Conservation (phyloP, 92 coral and sea anemone species). For the Zoanthus sociatus region DNA sequence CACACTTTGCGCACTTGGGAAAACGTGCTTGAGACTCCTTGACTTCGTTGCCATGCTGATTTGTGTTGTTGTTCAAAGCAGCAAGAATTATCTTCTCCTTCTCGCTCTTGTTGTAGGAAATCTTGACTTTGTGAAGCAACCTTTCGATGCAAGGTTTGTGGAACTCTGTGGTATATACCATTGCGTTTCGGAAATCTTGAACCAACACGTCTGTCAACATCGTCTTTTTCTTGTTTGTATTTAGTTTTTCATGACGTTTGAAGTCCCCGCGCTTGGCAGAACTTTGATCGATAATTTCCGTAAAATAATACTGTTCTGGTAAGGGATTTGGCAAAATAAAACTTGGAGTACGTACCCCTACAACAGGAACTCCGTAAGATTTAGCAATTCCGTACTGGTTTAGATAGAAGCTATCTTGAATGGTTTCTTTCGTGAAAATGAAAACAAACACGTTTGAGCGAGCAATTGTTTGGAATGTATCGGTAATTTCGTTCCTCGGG, state of each 20-base stretch:
- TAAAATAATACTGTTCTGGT: constrained; percentile 94
- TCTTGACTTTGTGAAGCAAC: constrained; percentile 81
- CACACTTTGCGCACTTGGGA: constrained; percentile 89
- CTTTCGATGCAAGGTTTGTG: constrained; percentile 94
- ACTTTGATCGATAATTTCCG: constrained; percentile 87
- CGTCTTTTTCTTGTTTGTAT: constrained; percentile 58
- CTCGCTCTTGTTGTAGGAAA: constrained; percentile 69
- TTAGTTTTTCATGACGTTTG: constrained; percentile 57
- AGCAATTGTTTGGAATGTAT: constrained; percentile 78
- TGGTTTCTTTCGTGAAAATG: constrained; percentile 89
- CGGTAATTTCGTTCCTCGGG: constrained; percentile 69
- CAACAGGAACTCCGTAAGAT: constrained; percentile 85
- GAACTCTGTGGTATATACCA: constrained; percentile 94
- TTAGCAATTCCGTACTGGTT: constrained; percentile 97
- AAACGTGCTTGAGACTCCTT: constrained; percentile 41
- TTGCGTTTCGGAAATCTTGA: constrained; percentile 84
- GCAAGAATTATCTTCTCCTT: constrained; percentile 72
- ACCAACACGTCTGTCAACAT: constrained; percentile 80
- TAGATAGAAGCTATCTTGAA: constrained; percentile 80
- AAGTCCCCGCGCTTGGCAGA: constrained; percentile 61
- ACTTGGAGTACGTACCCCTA: constrained; percentile 90
- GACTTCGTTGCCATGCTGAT: constrained; percentile 23
- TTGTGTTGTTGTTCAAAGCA: constrained; percentile 41
- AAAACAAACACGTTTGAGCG: constrained; percentile 85
- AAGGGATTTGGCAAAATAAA: constrained; percentile 92